A percentile compares a stretch with the other conserved stretches of the same genome.
These are phyloP conservation scores for Harpalus rubripes DNA, from an alignment of 2,888 invertebrate genomes.

Conservation along the genomic window DNA sequence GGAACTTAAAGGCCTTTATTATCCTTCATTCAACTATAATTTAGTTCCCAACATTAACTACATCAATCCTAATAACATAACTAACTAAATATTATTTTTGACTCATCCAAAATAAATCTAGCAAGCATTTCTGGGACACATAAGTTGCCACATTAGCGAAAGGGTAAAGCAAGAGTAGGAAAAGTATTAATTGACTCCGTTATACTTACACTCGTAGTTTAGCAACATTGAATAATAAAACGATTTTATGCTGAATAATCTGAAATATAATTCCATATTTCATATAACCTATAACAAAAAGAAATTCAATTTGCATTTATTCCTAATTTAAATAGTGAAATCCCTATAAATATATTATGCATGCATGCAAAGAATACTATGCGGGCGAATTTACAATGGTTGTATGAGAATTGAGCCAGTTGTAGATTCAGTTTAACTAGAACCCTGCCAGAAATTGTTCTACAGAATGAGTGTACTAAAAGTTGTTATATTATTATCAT, in stretches of 20 bases:
- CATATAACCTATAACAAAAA: neutral
- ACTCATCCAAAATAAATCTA: too few relatives aligned
- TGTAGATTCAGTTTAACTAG: constrained; percentile 10
- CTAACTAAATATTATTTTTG: too few relatives aligned
- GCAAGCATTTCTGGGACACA: too few relatives aligned
- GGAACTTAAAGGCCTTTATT: too few relatives aligned
- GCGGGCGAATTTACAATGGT: neutral
- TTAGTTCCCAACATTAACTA: too few relatives aligned
- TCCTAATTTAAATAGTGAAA: constrained; percentile 30
- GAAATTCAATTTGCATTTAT: constrained; percentile 21
- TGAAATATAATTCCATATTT: neutral
- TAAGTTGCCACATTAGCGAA: too few relatives aligned
- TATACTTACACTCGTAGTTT: too few relatives aligned
- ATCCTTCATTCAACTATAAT: too few relatives aligned
- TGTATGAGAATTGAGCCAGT: neutral
- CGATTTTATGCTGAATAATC: neutral
- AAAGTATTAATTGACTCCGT: too few relatives aligned
- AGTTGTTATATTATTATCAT: constrained; percentile 17
- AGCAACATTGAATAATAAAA: too few relatives aligned
- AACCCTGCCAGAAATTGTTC: neutral
- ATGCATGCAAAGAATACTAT: constrained; percentile 20
- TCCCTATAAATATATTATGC: constrained; percentile 20
- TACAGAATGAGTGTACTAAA: constrained; percentile 7
- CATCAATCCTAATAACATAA: too few relatives aligned
- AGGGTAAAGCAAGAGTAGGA: too few relatives aligned